phyloP scores from a whole-genome alignment of 1,140 invertebrate species.

The Drosophila equinoxialis region DNA sequence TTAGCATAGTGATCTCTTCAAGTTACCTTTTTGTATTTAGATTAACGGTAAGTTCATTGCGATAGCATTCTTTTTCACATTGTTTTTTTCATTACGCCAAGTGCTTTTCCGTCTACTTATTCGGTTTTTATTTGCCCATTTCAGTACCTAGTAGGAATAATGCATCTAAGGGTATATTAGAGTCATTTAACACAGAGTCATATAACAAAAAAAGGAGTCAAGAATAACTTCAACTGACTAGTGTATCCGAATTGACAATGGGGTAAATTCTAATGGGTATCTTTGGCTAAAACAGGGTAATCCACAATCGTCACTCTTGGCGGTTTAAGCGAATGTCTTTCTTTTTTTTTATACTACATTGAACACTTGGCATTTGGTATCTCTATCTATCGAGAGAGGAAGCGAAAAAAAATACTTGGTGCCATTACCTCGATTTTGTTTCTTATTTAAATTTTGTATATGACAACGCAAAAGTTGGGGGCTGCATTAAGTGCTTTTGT shows the following conservation, averaged over 20 bases:
- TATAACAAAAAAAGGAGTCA: too few species aligned
- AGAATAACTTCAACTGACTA: too few species aligned
- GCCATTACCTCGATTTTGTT: conserved; percentile 77
- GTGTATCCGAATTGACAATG: too few species aligned
- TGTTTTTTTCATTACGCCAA: conserved; percentile 8
- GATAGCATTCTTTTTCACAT: neutral
- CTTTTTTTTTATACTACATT: conserved; percentile 63
- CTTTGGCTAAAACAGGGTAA: neutral
- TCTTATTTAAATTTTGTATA: conserved; percentile 80
- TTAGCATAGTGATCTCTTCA: neutral
- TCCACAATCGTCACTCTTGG: neutral
- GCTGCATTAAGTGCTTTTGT: conserved; percentile 72
- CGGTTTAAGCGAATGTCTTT: neutral
- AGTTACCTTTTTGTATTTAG: neutral
- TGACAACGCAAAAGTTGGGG: conserved; percentile 17
- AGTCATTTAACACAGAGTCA: too few species aligned
- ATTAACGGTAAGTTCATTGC: conserved; percentile 6
- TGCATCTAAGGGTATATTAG: neutral
- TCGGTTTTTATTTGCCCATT: neutral
- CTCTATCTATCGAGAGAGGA: conserved; percentile 19
- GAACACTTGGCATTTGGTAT: conserved; percentile 72
- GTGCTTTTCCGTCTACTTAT: conserved; percentile 1
- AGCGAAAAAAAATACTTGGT: neutral
- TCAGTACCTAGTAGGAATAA: neutral
- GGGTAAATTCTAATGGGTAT: too few species aligned